A percentile compares a stretch with the other conserved stretches of the same genome.
Conservation (phyloP, 2,888 invertebrate genomes). For the Camptogramma bilineatum region DNA sequence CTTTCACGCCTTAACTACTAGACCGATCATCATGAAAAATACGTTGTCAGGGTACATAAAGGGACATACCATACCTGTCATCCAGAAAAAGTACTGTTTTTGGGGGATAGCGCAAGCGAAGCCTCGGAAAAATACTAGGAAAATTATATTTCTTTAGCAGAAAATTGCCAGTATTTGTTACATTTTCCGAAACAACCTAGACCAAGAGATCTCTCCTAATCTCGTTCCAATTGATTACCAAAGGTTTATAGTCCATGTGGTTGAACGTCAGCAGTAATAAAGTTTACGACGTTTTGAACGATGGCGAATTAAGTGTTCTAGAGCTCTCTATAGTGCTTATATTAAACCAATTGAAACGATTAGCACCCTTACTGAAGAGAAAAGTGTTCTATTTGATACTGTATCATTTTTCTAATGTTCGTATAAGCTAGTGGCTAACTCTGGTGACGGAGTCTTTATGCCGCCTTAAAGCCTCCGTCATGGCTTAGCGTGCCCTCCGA, state of each 20-base stretch:
- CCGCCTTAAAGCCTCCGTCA: too few species aligned
- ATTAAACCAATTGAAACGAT: slow-evolving; percentile 26
- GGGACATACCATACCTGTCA: too few species aligned
- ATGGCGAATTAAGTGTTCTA: slow-evolving; percentile 30
- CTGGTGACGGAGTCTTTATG: neutral
- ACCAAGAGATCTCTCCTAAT: slow-evolving; percentile 29
- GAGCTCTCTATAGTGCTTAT: slow-evolving; percentile 16
- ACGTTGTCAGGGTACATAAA: too few species aligned
- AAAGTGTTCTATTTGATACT: neutral
- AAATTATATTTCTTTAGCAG: neutral
- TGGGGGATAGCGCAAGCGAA: too few species aligned
- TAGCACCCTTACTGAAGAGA: slow-evolving; percentile 1
- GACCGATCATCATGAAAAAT: too few species aligned
- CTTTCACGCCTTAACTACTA: too few species aligned
- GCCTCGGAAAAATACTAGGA: neutral
- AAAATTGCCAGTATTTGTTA: neutral
- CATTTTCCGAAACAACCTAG: slow-evolving; percentile 3
- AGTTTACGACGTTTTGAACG: slow-evolving; percentile 45
- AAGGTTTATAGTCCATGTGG: slow-evolving; percentile 45
- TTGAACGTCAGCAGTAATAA: slow-evolving; percentile 43
- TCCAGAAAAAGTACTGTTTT: too few species aligned
- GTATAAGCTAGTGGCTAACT: too few species aligned
- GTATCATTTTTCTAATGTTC: too few species aligned
- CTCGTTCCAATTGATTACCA: slow-evolving; percentile 41
- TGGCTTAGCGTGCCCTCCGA: too few species aligned